Conservation (phyloP, 2,113 vertebrate species). For the Phalacrocorax aristotelis region DNA sequence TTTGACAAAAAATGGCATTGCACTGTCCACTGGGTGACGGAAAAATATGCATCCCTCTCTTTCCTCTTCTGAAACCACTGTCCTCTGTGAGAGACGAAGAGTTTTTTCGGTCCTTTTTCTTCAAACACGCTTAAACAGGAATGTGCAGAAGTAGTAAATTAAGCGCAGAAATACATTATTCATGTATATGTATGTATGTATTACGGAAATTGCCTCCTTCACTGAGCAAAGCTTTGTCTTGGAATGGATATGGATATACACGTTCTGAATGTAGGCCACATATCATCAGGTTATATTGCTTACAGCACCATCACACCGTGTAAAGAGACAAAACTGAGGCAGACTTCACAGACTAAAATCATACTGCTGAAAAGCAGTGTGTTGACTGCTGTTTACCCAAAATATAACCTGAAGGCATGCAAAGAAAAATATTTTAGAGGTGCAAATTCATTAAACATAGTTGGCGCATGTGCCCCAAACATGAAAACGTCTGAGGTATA, state of each 20-base stretch:
- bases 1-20: background rate
- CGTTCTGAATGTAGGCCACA: background rate
- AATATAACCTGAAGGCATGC: background rate
- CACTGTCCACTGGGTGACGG: fast-evolving
- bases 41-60: background rate
- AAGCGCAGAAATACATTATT: background rate
- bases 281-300: background rate
- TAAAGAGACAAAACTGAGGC: background rate
- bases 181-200: background rate
- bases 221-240: background rate
- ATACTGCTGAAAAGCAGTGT: background rate
- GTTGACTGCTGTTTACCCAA: background rate
- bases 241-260: background rate
- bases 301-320: background rate
- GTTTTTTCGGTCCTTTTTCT: background rate
- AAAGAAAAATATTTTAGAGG: background rate
- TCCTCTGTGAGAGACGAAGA: background rate
- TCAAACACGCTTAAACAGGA: background rate
- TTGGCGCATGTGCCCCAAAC: background rate
- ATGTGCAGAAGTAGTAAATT: background rate
- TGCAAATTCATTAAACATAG: background rate
- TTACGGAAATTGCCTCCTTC: background rate
- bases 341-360: background rate
- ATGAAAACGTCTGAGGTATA: background rate
- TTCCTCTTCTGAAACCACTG: background rate